Evolutionary conservation across 37 sponge, comb jelly and placozoan genomes (phyloP), one percentile per base, ranked within the genome.

Genomic region (Haliclona indistincta): DNA sequence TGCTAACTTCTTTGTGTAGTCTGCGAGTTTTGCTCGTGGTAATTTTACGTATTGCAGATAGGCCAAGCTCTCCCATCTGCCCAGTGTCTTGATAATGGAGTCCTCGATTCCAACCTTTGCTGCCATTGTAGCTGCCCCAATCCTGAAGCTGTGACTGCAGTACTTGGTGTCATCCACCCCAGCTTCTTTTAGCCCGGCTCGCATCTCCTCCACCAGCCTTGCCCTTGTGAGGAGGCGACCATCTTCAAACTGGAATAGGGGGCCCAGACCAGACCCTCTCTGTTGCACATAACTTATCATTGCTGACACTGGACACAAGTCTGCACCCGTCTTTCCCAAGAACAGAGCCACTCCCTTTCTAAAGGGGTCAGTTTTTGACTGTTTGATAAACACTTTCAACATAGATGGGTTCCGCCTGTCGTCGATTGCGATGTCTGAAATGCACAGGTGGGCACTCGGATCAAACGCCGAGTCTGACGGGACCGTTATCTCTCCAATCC

Each of bases 71-170:
- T 47, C 32, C 71, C 71, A 70, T 43, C 71, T 70, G 23, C 71
- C 71, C 52, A 70, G 53, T 26, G 52, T 70, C 71, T 70, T 41
- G 26, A 70, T 47, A n/a, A 32, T 43, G 26, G 71, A 70, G 71
- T 70, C 71, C 32, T 22, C 13, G 64, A 51, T 51, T 51, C 53
- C 64, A 13, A 51, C 53, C 19, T 13, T 51, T 51, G 53, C 53
- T 51, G 53, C 53, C 53, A 19, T 19, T 13, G 53, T 64, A 2
- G 66, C 66, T 64, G 66, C 66, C 33, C 66, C 66, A n/a, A 64
- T 64, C 37, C 66, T 30, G 66, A 64, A 64, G 35, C 38, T 64
- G 66, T 64, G 66, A 64, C 66, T 36, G 4, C 36, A 30, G 66
- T 64, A 64, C n/a, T 64, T 22, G n/a, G 34, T 33, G 34, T 32